Evolutionary conservation across 1,140 invertebrate genomes (phyloP).

Genomic region (Lucilia sericata): DNA sequence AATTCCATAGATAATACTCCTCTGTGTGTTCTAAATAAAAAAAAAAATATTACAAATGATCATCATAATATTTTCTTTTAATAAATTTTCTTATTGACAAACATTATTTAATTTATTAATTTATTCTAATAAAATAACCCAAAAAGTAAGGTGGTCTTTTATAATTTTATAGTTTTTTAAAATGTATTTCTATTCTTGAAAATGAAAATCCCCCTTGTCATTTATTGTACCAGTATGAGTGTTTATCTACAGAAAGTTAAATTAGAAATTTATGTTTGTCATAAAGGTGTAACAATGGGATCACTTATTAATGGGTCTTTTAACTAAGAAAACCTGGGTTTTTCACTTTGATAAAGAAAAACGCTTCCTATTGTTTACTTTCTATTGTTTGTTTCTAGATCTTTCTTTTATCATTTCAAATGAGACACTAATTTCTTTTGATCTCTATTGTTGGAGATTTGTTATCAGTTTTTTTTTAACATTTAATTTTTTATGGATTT

Average conservation of each 20-base stretch:
- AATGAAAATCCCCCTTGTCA: background rate
- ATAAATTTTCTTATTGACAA: conserved; percentile 13
- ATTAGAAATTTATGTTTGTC: conserved; percentile 36
- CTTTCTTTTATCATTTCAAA: background rate
- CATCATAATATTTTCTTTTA: conserved; percentile 5
- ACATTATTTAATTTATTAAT: background rate
- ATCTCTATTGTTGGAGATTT: background rate
- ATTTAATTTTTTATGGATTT: background rate
- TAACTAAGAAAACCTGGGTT: background rate
- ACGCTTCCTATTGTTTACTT: background rate
- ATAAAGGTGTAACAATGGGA: conserved; percentile 42
- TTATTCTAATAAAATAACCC: background rate
- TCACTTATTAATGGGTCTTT: conserved; percentile 22
- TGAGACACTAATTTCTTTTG: background rate
- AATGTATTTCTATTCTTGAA: too few relatives aligned
- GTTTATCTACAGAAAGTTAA: background rate
- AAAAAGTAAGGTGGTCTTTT: conserved; percentile 13
- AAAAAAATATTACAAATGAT: background rate
- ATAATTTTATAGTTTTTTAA: conserved; percentile 1
- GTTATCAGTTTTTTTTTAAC: background rate
- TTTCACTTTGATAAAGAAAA: background rate
- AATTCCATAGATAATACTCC: too few relatives aligned
- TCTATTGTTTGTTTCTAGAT: background rate
- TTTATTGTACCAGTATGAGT: conserved; percentile 16
- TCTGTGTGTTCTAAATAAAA: too few relatives aligned